Evolutionary conservation across 2,888 invertebrate species (phyloP).

Genomic region (Eupelmus urozonus): DNA sequence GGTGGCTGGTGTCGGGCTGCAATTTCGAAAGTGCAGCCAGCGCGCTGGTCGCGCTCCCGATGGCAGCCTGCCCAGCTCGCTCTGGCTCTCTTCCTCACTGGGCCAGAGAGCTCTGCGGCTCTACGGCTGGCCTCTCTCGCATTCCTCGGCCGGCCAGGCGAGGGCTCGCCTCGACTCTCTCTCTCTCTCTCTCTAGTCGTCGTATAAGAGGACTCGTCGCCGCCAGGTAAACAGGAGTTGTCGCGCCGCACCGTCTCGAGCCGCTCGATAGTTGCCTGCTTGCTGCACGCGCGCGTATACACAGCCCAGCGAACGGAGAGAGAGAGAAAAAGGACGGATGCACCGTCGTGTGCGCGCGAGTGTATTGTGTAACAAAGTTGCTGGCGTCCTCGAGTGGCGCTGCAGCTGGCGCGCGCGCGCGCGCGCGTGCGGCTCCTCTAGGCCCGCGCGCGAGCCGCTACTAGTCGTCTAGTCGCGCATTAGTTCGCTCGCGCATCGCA

Average conservation of each 20-base stretch:
- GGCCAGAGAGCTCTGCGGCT: neutral
- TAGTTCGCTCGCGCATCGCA: too few species aligned
- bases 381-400: conserved; percentile 4
- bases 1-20: conserved; percentile 31
- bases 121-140: neutral
- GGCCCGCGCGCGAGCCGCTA: too few species aligned
- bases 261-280: neutral
- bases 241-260: conserved; percentile 9
- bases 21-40: conserved; percentile 37
- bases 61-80: conserved; percentile 49
- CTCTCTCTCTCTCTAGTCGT: neutral
- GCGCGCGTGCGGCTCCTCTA: too few species aligned
- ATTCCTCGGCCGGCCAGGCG: neutral
- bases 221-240: conserved; percentile 45
- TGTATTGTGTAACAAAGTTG: neutral
- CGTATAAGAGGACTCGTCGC: conserved; percentile 40
- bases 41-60: neutral
- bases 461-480: too few species aligned
- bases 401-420: neutral
- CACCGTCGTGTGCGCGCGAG: too few species aligned
- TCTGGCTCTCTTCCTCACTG: neutral
- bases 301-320: neutral
- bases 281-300: neutral
- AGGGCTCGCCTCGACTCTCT: neutral
- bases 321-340: neutral